Conservation (phyloP, 2,888 invertebrate genomes). For the Capitulum mitella region DNA sequence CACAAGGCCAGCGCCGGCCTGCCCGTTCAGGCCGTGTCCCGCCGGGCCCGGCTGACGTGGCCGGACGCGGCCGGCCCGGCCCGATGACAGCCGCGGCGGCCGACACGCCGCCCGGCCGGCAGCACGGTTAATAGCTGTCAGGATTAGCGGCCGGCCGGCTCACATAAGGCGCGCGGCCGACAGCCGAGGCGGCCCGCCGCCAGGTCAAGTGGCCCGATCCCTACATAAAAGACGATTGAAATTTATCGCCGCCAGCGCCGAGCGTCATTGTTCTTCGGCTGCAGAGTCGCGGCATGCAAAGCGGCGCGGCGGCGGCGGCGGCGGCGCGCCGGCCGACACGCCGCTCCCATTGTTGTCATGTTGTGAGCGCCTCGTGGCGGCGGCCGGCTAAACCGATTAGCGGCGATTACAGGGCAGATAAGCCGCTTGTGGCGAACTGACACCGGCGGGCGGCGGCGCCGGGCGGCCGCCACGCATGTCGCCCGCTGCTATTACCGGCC, state of each 20-base stretch:
- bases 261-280: background rate
- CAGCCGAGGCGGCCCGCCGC: background rate
- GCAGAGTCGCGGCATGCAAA: background rate
- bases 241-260: background rate
- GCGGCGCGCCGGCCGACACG: background rate
- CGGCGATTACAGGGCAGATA: constrained; percentile 6
- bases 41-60: background rate
- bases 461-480: background rate
- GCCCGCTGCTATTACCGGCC: background rate
- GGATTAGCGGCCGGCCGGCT: background rate
- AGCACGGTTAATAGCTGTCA: background rate
- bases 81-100: background rate
- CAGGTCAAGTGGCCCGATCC: background rate
- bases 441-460: background rate
- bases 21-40: background rate
- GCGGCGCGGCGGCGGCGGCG: background rate
- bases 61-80: background rate
- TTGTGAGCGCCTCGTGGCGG: background rate
- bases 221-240: constrained; percentile 13
- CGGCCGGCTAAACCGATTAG: constrained; percentile 21
- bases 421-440: background rate
- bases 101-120: background rate
- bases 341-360: constrained; percentile 16
- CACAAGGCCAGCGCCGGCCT: no score
- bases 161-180: background rate